Conservation (phyloP, 2,797 vertebrate genomes). For the Halcyon chelicuti region DNA sequence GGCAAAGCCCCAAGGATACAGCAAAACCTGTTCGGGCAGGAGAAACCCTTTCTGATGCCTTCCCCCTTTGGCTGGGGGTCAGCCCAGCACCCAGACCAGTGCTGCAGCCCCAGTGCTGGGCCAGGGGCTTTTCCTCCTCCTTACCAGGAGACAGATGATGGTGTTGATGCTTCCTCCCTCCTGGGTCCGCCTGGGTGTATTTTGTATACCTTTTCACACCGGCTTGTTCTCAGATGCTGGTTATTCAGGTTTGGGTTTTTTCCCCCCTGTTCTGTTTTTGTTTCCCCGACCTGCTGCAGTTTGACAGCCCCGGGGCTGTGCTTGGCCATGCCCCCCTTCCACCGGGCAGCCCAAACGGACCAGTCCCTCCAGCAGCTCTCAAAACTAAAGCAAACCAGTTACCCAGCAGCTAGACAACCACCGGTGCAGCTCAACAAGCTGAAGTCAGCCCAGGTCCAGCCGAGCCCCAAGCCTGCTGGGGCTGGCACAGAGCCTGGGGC, state of each 20-base stretch:
- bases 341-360: rapidly evolving
- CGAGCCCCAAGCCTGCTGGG: not conserved
- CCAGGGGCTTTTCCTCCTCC: rapidly evolving
- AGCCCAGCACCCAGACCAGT: not conserved
- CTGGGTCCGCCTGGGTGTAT: not conserved
- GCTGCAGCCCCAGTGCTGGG: not conserved
- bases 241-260: not conserved
- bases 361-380: rapidly evolving
- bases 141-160: rapidly evolving
- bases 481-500: not conserved
- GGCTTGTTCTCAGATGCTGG: not conserved
- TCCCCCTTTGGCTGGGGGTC: not conserved
- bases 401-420: not conserved
- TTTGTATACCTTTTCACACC: not conserved
- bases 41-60: not conserved
- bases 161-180: not conserved
- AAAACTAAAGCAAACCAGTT: not conserved
- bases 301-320: not conserved
- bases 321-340: not conserved
- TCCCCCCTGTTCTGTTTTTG: not conserved
- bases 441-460: not conserved
- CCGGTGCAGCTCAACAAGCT: not conserved
- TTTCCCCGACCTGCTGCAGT: not conserved
- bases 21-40: not conserved
- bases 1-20: not conserved